phyloP scores from a whole-genome alignment of 2,888 invertebrate species.

The Eupithecia vulgata region DNA sequence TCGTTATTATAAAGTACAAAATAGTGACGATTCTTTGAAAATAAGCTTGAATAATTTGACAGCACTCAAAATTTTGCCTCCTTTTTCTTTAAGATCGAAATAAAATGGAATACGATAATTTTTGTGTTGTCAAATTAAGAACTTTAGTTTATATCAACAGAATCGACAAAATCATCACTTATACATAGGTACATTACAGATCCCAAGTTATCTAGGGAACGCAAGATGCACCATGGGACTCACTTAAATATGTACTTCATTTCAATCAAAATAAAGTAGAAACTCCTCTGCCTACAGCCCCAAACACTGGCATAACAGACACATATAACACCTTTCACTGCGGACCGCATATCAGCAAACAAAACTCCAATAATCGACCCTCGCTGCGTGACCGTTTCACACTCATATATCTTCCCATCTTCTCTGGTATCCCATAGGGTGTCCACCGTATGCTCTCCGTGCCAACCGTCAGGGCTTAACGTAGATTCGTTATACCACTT shows the following conservation, averaged over 20 bases:
- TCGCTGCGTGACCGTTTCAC: constrained; percentile 67
- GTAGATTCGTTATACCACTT: constrained; percentile 62
- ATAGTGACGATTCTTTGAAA: neutral
- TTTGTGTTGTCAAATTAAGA: neutral
- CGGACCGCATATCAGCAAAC: constrained; percentile 60
- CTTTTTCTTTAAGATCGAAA: neutral
- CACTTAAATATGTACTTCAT: neutral
- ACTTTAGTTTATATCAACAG: neutral
- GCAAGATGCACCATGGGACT: neutral
- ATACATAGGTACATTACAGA: neutral
- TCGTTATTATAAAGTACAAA: neutral
- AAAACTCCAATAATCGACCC: constrained; percentile 71
- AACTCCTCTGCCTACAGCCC: constrained; percentile 1
- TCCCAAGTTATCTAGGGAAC: neutral
- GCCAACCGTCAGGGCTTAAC: constrained; percentile 66
- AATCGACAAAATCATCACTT: neutral
- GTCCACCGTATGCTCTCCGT: constrained; percentile 63
- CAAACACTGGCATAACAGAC: constrained; percentile 33
- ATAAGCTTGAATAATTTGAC: neutral
- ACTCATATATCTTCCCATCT: constrained; percentile 64
- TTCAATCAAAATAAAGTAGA: neutral
- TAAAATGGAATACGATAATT: neutral
- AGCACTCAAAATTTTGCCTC: neutral
- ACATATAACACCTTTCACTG: constrained; percentile 52
- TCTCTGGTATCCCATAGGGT: constrained; percentile 64